Evolutionary conservation across 2,797 vertebrate genomes (phyloP), one percentile per base, ranked within the genome.

Genomic region (Lepilemur ruficaudatus): DNA sequence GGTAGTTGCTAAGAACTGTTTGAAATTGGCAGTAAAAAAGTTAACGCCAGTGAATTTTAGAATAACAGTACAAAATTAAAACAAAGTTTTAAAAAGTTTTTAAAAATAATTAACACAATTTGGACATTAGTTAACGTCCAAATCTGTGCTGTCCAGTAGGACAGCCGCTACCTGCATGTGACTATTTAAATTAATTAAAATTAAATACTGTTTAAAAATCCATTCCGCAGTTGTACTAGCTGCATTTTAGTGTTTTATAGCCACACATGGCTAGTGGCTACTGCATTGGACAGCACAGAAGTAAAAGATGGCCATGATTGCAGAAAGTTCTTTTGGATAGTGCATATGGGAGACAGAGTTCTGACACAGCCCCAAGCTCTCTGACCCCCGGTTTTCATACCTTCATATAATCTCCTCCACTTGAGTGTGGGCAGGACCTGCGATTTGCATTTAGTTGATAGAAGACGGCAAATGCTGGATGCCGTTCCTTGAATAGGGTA

Each of bases 21-120:
- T 70, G 38, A 96, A 59, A 83, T 72, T 57, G 52, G 43, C 14
- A 91, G 17, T 70, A n/a, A 96, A 96, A 96, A 50, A 30, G 55
- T 41, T 76, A 23, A 23, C 43, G 23, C 63, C 32, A 18, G 4
- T 67, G 63, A 89, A 48, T 76, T 18, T 79, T 82, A 95, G 52
- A 80, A 69, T 12, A 84, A 30, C 35, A 41, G 5, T 72, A 61
- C 67, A 85, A 85, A 79, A 79, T 55, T 30, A 78, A 69, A 89
- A 43, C 25, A 59, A 86, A 75, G 2, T 5, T 59, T 76, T 83
- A 55, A 72, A 80, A 80, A 22, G n/a, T 55, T 90, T 93, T 8
- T 20, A 2, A 41, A 67, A 95, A 46, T 81, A 73, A 48, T 57
- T 23, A 91, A 15, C 63, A 13, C 35, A 78, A 35, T 81, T 78